phyloP scores from a whole-genome alignment of 2,113 vertebrate species.

The Lagopus muta region DNA sequence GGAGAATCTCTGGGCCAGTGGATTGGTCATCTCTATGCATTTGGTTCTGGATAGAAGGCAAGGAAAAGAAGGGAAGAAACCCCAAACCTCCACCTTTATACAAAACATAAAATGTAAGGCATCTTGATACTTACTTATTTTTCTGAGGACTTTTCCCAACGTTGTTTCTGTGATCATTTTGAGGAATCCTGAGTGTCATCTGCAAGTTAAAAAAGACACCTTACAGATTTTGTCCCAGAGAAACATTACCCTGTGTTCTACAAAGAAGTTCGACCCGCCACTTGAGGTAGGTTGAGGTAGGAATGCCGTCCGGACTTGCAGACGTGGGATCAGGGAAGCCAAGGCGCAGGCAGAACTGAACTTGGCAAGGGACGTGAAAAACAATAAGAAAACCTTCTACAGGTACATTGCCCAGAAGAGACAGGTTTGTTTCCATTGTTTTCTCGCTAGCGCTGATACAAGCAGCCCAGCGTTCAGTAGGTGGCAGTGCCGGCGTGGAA shows the following conservation, averaged over 20 bases:
- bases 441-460: neutral
- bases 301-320: too few species aligned
- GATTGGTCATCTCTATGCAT: neutral
- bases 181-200: neutral
- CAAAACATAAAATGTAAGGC: neutral
- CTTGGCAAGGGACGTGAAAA: too few species aligned
- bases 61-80: neutral
- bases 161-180: neutral
- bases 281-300: neutral
- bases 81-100: too few species aligned
- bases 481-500: conserved; percentile 47
- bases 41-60: neutral
- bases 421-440: neutral
- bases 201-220: neutral
- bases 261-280: neutral
- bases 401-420: too few species aligned
- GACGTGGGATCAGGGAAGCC: too few species aligned
- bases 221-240: neutral
- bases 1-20: neutral
- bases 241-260: neutral
- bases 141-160: too few species aligned
- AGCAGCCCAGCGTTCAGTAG: neutral
- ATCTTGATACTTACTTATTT: neutral
- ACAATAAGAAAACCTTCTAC: too few species aligned
- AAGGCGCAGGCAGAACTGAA: too few species aligned